phyloP scores from a whole-genome alignment of 2,113 vertebrate genomes.

The Zapornia atra region DNA sequence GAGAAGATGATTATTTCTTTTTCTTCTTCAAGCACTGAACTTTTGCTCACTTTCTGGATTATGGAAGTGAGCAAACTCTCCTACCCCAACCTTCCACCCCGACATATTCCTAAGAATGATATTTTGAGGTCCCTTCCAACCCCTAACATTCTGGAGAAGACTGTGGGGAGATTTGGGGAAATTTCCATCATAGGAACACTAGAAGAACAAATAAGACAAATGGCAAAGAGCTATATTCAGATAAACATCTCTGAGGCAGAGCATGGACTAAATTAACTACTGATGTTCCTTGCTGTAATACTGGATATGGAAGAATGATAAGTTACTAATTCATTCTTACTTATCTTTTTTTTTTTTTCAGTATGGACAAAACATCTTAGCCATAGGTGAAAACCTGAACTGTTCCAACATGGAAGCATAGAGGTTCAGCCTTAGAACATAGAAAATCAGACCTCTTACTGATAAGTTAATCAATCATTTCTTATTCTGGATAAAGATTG shows the following conservation, averaged over 20 bases:
- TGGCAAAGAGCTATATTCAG: not conserved
- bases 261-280: not conserved
- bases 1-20: not conserved
- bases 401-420: not conserved
- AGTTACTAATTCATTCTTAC: not conserved
- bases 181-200: not conserved
- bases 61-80: not conserved
- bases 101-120: not conserved
- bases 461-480: not conserved
- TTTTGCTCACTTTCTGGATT: not conserved
- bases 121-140: too few relatives aligned
- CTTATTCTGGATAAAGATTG: not conserved
- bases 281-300: not conserved
- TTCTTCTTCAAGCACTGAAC: not conserved
- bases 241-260: not conserved
- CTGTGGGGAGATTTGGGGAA: not conserved
- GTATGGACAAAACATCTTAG: not conserved
- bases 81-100: rapidly evolving
- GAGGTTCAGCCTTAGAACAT: not conserved
- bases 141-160: not conserved
- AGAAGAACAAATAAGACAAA: not conserved
- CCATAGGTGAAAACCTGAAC: not conserved
- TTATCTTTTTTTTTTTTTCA: not conserved
- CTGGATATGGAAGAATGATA: not conserved
- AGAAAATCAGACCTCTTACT: not conserved